Base-by-base conservation (phyloP, 2,888 invertebrate genomes). In the Phengaris alcon region DNA sequence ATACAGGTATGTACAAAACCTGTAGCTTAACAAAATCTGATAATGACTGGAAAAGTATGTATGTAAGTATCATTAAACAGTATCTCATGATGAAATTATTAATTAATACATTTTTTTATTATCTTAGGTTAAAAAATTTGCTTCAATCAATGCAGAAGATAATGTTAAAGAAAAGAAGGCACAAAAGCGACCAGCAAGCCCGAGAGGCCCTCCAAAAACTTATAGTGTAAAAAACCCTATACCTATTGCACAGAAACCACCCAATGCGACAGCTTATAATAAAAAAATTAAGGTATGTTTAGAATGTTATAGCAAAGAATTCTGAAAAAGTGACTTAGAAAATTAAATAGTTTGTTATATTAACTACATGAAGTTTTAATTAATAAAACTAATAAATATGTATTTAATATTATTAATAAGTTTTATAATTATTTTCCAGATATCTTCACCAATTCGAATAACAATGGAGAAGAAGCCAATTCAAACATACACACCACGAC, bases 81-180 rank as follows among this genome's bases (percentile, higher is more conserved):
- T 22, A 22, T 22, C 22, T 22, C 22, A 22, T 22, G 22, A 22
- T 22, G 22, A 22, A 22, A 22, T 22, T 22, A 22, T 22, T 22
- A 22, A 22, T 22, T 0, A 22, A 35, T 4, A 35, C 35, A 35
- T 35, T 35, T 35, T 35, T 35, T 35, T 35, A 22, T 35, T 35
- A 35, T 35, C 35, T 35, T 48, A 92, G 93, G 93, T 93, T 0
- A 93, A 92, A 82, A 93, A 93, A 78, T 93, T 93, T 87, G 93
- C 93, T 72, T 87, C 91, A 6, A 88, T 93, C 1, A 86, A 82
- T 82, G 12, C 82, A 55, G 89, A 90, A 57, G 90, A 90, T 0
- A 73, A 77, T 8, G 87, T 85, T 81, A 15, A 52, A 44, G 89
- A 90, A 4, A 91, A 87, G 79, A 92, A 89, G 79, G 76, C 86